Conservation (phyloP, 2,797 vertebrate species). For the Ispidina picta region DNA sequence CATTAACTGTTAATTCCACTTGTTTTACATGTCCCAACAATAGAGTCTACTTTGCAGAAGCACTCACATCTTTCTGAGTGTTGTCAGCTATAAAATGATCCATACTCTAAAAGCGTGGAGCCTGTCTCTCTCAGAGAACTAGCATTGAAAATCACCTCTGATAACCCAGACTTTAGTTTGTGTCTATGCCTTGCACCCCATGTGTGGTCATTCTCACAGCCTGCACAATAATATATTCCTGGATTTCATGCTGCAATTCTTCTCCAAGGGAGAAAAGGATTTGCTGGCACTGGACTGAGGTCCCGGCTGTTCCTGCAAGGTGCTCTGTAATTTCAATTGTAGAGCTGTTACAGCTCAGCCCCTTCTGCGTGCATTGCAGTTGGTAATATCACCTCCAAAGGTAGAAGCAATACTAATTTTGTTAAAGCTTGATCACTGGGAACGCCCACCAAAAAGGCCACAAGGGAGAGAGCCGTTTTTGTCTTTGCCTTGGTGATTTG, state of each 20-base stretch:
- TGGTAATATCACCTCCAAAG: neutral
- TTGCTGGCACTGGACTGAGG: neutral
- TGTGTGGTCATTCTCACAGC: neutral
- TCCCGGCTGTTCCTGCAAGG: neutral
- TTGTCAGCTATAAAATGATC: neutral
- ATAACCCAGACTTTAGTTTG: neutral
- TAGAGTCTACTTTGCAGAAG: neutral
- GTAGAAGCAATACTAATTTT: slow-evolving; percentile 2
- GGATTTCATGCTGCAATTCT: neutral
- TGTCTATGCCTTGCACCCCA: neutral
- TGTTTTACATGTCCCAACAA: neutral
- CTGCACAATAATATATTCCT: neutral
- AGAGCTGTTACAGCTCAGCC: neutral
- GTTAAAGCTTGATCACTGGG: neutral
- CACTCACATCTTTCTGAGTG: neutral
- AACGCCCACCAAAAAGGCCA: slow-evolving; percentile 11
- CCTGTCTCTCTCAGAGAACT: neutral
- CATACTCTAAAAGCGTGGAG: neutral
- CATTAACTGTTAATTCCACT: neutral
- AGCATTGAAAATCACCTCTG: neutral
- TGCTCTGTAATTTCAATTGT: neutral
- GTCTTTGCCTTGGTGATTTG: neutral
- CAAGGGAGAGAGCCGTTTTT: neutral
- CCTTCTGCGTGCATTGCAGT: neutral
- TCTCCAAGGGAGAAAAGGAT: neutral